A percentile compares a stretch with the other conserved stretches of the same genome.
Conservation (phyloP, 2,888 invertebrate species). For the Bombylius major region DNA sequence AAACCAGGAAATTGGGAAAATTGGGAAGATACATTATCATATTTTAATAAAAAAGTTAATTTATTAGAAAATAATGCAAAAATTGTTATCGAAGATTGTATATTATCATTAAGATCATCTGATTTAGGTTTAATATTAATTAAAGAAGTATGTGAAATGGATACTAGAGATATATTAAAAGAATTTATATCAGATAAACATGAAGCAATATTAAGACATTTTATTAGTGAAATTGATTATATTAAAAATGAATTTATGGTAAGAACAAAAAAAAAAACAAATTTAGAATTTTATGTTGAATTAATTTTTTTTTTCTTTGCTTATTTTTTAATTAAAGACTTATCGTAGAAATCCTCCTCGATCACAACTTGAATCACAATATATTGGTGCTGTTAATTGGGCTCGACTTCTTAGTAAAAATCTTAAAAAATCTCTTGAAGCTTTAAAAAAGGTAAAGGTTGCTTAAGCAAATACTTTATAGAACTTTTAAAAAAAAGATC, state of each 20-base stretch:
- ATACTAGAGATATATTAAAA: constrained; percentile 61
- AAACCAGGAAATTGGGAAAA: constrained; percentile 63
- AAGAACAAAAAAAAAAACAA: constrained; percentile 21
- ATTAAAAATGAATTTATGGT: constrained; percentile 62
- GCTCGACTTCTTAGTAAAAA: constrained; percentile 63
- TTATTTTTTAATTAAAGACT: constrained; percentile 36
- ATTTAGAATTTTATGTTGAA: background rate
- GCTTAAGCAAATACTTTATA: too few relatives aligned
- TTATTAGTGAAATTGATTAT: constrained; percentile 64
- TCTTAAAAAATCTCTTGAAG: constrained; percentile 66
- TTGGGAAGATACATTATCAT: constrained; percentile 72
- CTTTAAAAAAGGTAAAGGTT: constrained; percentile 52
- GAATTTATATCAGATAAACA: constrained; percentile 67
- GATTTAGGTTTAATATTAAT: constrained; percentile 71
- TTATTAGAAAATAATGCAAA: constrained; percentile 70
- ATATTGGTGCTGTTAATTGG: constrained; percentile 81
- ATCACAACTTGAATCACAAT: constrained; percentile 61
- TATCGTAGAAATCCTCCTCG: constrained; percentile 53
- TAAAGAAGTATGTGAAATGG: constrained; percentile 63
- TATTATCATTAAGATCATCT: constrained; percentile 64
- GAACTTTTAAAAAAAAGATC: too few relatives aligned
- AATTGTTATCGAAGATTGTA: constrained; percentile 74
- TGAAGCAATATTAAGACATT: constrained; percentile 72
- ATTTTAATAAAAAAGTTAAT: constrained; percentile 61
- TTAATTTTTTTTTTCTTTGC: background rate